Percentiles rank a stretch among this genome's conserved stretches.
Evolutionary conservation across 2,113 vertebrate species (phyloP).

Genomic region (Rhynchomys soricoides): DNA sequence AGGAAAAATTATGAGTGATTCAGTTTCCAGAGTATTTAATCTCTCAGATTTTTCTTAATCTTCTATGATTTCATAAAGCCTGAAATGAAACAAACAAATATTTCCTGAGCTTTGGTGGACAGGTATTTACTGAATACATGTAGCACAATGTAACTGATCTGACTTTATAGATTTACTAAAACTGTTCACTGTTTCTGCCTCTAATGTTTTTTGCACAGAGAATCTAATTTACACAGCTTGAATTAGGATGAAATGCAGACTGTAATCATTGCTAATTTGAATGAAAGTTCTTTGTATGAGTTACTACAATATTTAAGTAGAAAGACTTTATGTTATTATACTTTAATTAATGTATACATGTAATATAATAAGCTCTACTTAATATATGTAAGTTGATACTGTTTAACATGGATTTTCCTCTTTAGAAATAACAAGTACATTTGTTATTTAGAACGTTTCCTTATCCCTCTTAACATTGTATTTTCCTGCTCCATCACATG

Average conservation of each 20-base stretch:
- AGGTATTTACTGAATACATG: not conserved
- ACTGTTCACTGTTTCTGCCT: not conserved
- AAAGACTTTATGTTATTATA: not conserved
- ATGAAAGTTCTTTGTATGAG: not conserved
- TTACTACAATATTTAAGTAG: conserved; percentile 38
- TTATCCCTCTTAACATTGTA: fast-evolving
- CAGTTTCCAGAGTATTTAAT: conserved; percentile 26
- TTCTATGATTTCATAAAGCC: conserved; percentile 61
- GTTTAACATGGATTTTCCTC: not conserved
- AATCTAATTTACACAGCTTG: not conserved
- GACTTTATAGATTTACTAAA: not conserved
- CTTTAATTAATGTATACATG: not conserved
- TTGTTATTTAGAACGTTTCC: fast-evolving
- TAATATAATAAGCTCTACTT: not conserved
- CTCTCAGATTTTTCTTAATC: conserved; percentile 18
- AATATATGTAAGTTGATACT: not conserved
- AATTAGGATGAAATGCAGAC: conserved; percentile 5
- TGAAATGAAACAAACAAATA: not conserved
- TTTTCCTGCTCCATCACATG: not conserved
- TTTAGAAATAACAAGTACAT: not conserved
- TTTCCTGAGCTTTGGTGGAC: not conserved
- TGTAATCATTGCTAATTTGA: conserved; percentile 27
- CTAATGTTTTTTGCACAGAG: not conserved
- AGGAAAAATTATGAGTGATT: not conserved
- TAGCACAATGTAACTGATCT: not conserved